Conservation (phyloP, 1,140 invertebrate genomes). For the Drosophila biarmipes region DNA sequence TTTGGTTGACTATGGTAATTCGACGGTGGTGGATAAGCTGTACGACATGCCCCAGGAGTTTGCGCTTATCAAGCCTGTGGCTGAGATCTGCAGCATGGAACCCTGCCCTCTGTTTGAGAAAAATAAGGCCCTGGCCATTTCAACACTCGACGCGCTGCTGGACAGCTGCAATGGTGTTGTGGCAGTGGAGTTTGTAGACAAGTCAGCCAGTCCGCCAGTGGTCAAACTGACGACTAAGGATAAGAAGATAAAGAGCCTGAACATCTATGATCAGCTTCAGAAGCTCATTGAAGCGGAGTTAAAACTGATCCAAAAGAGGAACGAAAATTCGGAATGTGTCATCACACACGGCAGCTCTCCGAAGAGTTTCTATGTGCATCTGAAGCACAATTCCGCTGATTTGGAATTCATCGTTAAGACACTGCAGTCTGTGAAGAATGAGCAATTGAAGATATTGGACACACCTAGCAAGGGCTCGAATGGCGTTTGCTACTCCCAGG, state of each 20-base stretch:
- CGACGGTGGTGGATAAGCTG: slow-evolving; percentile 86
- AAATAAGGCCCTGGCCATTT: slow-evolving; percentile 47
- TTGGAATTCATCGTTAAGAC: slow-evolving; percentile 87
- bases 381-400: slow-evolving; percentile 86
- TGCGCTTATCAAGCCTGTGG: slow-evolving; percentile 86
- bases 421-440: slow-evolving; percentile 70
- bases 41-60: slow-evolving; percentile 88
- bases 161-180: slow-evolving; percentile 79
- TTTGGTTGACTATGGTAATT: slow-evolving; percentile 91
- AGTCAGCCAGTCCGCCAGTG: slow-evolving; percentile 35
- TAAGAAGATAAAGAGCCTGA: slow-evolving; percentile 28
- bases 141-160: slow-evolving; percentile 59
- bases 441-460: slow-evolving; percentile 26
- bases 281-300: slow-evolving; percentile 48
- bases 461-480: slow-evolving; percentile 63
- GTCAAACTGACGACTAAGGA: slow-evolving; percentile 56
- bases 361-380: slow-evolving; percentile 89
- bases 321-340: slow-evolving; percentile 56
- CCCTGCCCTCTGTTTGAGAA: slow-evolving; percentile 29
- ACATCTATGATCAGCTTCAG: slow-evolving; percentile 65
- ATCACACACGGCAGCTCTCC: slow-evolving; percentile 88
- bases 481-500: slow-evolving; percentile 87
- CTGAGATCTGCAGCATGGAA: slow-evolving; percentile 87
- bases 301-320: slow-evolving; percentile 32
- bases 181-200: slow-evolving; percentile 64